phyloP scores from a whole-genome alignment of 2,113 vertebrate genomes.

The Alectura lathami region DNA sequence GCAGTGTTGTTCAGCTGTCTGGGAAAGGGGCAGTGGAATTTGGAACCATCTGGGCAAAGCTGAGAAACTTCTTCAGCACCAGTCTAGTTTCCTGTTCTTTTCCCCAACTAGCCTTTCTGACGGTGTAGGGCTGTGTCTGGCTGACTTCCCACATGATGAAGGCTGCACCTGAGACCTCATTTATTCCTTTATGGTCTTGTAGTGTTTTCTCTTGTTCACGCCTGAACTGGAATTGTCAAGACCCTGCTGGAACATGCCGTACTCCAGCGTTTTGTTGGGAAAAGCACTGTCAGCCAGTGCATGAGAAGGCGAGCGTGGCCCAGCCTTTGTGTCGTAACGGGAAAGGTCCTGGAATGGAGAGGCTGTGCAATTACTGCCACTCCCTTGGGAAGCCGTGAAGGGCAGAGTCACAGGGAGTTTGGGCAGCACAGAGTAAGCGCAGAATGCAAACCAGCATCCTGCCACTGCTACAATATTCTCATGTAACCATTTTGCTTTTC shows the following conservation, averaged over 20 bases:
- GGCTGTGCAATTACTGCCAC: background rate
- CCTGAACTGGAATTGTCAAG: background rate
- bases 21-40: background rate
- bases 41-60: background rate
- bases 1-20: fast-evolving
- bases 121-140: background rate
- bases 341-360: background rate
- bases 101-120: background rate
- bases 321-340: background rate
- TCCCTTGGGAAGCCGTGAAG: background rate
- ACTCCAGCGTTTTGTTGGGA: background rate
- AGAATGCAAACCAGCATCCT: background rate
- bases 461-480: background rate
- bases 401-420: background rate
- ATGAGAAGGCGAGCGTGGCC: background rate
- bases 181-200: fast-evolving
- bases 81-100: background rate
- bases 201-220: background rate
- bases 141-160: background rate
- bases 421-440: background rate
- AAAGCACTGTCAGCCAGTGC: background rate
- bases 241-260: background rate
- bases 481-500: background rate
- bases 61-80: background rate
- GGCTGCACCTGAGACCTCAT: background rate